A percentile compares a stretch with the other conserved stretches of the same genome.
phyloP scores from a whole-genome alignment of 2,797 vertebrate genomes.

The Xenops minutus region DNA sequence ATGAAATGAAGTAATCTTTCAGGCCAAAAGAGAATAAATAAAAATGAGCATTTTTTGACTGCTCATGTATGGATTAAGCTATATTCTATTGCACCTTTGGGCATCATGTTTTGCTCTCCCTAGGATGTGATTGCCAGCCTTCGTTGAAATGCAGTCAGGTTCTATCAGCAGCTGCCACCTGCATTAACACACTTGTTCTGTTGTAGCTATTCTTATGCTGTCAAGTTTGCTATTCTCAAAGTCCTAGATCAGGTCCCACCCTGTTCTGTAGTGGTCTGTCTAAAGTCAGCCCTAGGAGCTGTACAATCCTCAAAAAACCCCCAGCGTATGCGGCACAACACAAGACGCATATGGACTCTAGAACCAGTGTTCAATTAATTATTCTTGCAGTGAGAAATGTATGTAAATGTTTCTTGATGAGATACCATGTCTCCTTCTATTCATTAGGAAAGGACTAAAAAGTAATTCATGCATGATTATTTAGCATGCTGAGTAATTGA shows the following conservation, averaged over 20 bases:
- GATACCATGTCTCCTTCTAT: not conserved
- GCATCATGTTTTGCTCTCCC: not conserved
- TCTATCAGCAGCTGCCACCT: not conserved
- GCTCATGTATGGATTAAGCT: not conserved
- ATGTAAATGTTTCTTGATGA: not conserved
- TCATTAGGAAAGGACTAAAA: not conserved
- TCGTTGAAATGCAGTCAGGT: not conserved
- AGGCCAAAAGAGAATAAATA: not conserved
- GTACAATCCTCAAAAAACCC: not conserved
- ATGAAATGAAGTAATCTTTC: not conserved
- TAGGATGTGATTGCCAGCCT: not conserved
- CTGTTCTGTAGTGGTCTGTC: not conserved
- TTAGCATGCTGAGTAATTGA: not conserved
- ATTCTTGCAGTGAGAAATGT: not conserved
- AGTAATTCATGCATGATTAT: not conserved
- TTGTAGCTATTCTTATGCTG: not conserved
- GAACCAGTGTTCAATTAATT: not conserved
- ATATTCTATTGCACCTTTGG: not conserved
- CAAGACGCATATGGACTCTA: not conserved
- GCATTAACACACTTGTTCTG: not conserved
- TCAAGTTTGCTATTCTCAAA: not conserved
- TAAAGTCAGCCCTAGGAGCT: not conserved
- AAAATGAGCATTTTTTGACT: not conserved
- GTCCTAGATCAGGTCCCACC: not conserved
- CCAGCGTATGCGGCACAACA: not conserved